Conservation (phyloP, 2,797 vertebrate genomes). For the Anomalospiza imberbis region DNA sequence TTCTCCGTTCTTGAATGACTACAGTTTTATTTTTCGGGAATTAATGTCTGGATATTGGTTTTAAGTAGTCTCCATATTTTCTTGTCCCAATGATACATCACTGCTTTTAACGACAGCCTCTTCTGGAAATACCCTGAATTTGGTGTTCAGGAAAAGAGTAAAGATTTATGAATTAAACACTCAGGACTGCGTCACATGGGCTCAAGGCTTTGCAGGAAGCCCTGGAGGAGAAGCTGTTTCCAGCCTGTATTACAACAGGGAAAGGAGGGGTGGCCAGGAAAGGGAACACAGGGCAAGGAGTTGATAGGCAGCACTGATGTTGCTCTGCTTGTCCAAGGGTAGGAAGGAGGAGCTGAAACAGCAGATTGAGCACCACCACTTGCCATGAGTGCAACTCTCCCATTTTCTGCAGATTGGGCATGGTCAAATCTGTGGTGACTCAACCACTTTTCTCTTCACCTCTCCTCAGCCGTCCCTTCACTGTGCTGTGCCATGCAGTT, state of each 20-base stretch:
- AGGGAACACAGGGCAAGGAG: fast-evolving
- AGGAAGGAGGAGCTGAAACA: neutral
- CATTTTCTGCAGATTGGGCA: neutral
- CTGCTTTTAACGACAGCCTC: neutral
- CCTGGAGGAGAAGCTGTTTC: neutral
- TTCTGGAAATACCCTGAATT: neutral
- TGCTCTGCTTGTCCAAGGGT: fast-evolving
- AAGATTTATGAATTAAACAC: neutral
- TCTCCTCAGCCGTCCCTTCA: neutral
- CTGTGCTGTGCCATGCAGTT: neutral
- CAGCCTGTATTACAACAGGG: neutral
- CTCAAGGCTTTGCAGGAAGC: neutral
- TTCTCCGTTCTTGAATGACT: neutral
- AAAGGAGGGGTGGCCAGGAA: neutral
- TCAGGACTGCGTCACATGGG: neutral
- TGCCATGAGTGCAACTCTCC: fast-evolving
- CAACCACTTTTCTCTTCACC: fast-evolving
- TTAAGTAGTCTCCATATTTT: neutral
- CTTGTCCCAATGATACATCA: neutral
- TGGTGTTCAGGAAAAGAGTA: neutral
- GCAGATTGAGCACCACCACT: neutral
- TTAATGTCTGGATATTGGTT: neutral
- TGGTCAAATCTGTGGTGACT: neutral
- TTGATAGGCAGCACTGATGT: neutral
- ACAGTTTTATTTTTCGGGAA: neutral